Percentiles rank a stretch among this genome's conserved stretches.
These are phyloP conservation scores for Belgica antarctica DNA, from an alignment of 2,888 invertebrate genomes.

Conservation along the genomic window DNA sequence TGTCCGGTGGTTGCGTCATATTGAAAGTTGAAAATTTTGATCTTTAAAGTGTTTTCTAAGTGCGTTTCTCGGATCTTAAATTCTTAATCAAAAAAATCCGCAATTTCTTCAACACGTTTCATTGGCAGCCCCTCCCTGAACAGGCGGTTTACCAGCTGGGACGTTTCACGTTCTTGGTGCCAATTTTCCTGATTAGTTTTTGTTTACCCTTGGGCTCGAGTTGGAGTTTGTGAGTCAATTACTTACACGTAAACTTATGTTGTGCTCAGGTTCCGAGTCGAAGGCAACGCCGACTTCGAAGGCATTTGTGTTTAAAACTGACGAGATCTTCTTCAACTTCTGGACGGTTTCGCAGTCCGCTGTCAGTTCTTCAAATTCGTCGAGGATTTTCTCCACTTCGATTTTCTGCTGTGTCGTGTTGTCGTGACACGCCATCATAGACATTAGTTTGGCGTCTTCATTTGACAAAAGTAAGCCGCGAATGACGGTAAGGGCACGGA, in stretches of 20 bases:
- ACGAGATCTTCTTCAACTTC: slow-evolving; percentile 51
- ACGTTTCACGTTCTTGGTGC: too few species aligned
- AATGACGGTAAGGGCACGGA: slow-evolving; percentile 52
- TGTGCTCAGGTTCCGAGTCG: slow-evolving; percentile 21
- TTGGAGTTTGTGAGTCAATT: background rate
- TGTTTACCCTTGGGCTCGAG: background rate
- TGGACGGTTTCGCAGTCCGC: slow-evolving; percentile 51
- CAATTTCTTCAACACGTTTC: too few species aligned
- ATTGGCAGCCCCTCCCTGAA: too few species aligned
- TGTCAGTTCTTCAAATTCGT: slow-evolving; percentile 53
- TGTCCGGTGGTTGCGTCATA: too few species aligned
- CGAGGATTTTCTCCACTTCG: slow-evolving; percentile 45
- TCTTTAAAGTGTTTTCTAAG: too few species aligned
- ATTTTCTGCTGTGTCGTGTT: slow-evolving; percentile 51
- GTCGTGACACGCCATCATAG: slow-evolving; percentile 53
- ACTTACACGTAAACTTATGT: slow-evolving; percentile 35
- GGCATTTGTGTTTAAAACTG: slow-evolving; percentile 55
- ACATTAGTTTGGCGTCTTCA: slow-evolving; percentile 51
- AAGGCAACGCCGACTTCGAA: slow-evolving; percentile 50
- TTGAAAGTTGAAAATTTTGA: too few species aligned
- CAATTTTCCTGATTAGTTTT: too few species aligned
- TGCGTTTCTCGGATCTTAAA: too few species aligned
- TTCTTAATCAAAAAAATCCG: too few species aligned
- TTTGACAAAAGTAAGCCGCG: slow-evolving; percentile 51
- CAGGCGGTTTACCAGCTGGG: too few species aligned